Evolutionary conservation across 2,113 vertebrate genomes (phyloP).

Genomic region (Lucifuga dentata): DNA sequence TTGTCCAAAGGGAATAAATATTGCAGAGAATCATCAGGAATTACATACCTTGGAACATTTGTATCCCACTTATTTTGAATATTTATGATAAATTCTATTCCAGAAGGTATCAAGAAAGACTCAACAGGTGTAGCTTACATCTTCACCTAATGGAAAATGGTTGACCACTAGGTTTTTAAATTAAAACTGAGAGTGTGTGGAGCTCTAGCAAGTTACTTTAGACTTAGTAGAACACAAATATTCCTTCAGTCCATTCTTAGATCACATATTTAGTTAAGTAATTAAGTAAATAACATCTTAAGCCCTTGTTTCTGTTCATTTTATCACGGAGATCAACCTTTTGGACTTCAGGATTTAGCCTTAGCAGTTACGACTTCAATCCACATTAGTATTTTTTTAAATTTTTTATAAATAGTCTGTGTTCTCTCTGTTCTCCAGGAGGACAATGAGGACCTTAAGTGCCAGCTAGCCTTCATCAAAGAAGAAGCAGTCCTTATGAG

Average conservation of each 20-base stretch:
- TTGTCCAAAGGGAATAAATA: background rate
- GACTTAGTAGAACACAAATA: conserved; percentile 24
- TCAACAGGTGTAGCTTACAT: no score
- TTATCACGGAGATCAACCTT: conserved; percentile 6
- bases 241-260: conserved; percentile 5
- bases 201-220: conserved; percentile 32
- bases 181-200: conserved; percentile 21
- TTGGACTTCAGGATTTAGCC: conserved; percentile 16
- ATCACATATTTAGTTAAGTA: no score
- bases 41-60: no score
- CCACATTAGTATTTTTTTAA: background rate
- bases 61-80: no score
- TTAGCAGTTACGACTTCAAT: background rate
- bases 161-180: no score
- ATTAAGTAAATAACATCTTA: no score
- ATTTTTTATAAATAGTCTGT: background rate
- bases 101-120: no score
- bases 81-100: no score
- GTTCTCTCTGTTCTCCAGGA: conserved; percentile 81
- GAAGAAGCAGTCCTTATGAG: conserved; percentile 96
- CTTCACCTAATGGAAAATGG: no score
- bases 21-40: background rate
- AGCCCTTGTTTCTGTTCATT: conserved; percentile 3
- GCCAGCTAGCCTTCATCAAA: conserved; percentile 95
- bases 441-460: conserved; percentile 95